These are phyloP conservation scores for Brachypodius melanocephalos DNA, from an alignment of 2,113 vertebrate genomes.

Conservation along the genomic window DNA sequence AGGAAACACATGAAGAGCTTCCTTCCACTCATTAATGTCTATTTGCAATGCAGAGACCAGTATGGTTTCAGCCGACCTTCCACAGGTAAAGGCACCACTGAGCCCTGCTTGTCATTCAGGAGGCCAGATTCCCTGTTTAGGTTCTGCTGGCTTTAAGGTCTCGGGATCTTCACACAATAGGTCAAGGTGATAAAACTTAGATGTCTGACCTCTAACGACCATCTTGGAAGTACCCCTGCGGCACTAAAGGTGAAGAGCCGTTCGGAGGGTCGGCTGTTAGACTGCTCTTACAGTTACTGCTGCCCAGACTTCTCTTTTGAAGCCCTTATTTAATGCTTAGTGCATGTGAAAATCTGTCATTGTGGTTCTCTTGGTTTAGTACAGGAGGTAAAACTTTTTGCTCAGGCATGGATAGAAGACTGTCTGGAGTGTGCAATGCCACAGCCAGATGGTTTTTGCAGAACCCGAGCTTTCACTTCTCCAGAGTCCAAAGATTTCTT, in stretches of 20 bases:
- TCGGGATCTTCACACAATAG: not conserved
- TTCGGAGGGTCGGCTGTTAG: not conserved
- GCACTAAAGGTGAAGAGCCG: not conserved
- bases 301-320: not conserved
- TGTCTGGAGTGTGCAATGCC: not conserved
- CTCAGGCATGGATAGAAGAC: not conserved
- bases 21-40: constrained; percentile 76
- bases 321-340: not conserved
- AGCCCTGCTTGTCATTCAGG: not conserved
- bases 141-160: not conserved
- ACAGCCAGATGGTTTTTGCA: not conserved
- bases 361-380: not conserved
- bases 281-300: not conserved
- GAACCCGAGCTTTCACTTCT: not conserved
- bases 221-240: not conserved
- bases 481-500: not conserved
- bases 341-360: not conserved
- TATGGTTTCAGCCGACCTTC: constrained; percentile 42
- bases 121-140: not conserved
- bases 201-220: not conserved
- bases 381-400: not conserved
- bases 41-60: constrained; percentile 69
- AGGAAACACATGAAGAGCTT: constrained; percentile 58
- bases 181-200: not conserved
- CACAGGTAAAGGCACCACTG: constrained; percentile 58